These are phyloP conservation scores for Diadegma fenestrale DNA, from an alignment of 2,888 invertebrate genomes.

Conservation along the genomic window DNA sequence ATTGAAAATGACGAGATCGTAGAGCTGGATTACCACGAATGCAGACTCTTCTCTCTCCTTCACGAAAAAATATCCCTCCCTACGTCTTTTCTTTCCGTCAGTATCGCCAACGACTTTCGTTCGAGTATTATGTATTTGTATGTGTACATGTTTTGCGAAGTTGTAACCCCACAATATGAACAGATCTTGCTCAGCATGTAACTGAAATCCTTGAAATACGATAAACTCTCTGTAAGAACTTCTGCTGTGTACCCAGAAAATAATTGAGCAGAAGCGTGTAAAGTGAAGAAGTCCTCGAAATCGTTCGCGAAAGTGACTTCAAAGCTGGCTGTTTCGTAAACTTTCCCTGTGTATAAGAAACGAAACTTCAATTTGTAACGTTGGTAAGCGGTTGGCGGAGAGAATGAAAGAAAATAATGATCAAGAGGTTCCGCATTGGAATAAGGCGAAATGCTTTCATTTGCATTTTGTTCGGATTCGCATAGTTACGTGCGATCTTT, in stretches of 20 bases:
- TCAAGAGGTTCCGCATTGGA: background rate
- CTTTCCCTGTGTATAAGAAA: slow-evolving; percentile 1
- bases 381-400: background rate
- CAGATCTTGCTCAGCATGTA: slow-evolving; percentile 55
- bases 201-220: slow-evolving; percentile 68
- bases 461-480: background rate
- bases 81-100: background rate
- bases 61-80: background rate
- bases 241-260: slow-evolving; percentile 68
- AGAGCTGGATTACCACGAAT: slow-evolving; percentile 37
- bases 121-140: slow-evolving; percentile 37
- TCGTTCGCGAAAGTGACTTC: background rate
- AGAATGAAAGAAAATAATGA: slow-evolving; percentile 3
- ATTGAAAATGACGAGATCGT: slow-evolving; percentile 16
- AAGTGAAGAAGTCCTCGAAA: slow-evolving; percentile 26
- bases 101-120: slow-evolving; percentile 28
- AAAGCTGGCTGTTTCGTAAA: slow-evolving; percentile 20
- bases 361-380: slow-evolving; percentile 4
- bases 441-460: slow-evolving; percentile 19
- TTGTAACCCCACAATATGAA: slow-evolving; percentile 43
- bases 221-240: slow-evolving; percentile 63
- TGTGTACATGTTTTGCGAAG: slow-evolving; percentile 21
- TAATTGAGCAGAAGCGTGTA: slow-evolving; percentile 58
- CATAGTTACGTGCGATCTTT: background rate
- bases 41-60: background rate